Conservation (phyloP, 2,797 vertebrate species). For the Danio kyathit region DNA sequence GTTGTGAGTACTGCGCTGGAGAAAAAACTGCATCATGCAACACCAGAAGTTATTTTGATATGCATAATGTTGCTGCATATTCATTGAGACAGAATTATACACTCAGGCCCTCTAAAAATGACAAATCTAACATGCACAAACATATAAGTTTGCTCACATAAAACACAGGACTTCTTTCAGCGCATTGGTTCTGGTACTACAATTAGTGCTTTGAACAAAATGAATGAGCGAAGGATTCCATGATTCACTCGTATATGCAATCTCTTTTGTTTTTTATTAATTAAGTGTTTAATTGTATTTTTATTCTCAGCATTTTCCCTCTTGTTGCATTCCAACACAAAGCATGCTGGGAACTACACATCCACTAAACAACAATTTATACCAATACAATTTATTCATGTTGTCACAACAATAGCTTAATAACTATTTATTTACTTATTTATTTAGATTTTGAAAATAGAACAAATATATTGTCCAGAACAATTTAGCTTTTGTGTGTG, state of each 20-base stretch:
- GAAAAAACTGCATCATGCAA: not conserved
- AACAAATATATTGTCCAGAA: too few species aligned
- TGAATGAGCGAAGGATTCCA: not conserved
- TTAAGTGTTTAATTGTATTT: too few species aligned
- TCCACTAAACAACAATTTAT: too few species aligned
- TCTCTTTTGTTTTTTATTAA: not conserved
- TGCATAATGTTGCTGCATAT: not conserved
- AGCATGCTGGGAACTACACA: too few species aligned
- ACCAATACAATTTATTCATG: too few species aligned
- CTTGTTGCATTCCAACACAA: too few species aligned
- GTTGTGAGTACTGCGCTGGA: conserved; percentile 15
- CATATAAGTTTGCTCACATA: not conserved
- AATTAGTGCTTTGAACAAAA: not conserved
- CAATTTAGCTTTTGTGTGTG: too few species aligned
- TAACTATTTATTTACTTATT: too few species aligned
- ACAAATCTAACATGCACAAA: not conserved
- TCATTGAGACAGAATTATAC: not conserved
- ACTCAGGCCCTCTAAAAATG: not conserved
- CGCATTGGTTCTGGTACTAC: not conserved
- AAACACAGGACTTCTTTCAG: not conserved
- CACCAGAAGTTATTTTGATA: not conserved
- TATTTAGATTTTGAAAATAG: too few species aligned
- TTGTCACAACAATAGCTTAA: too few species aligned
- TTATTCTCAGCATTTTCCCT: too few species aligned
- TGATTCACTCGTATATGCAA: not conserved